Evolutionary conservation across 2,797 vertebrate genomes (phyloP).

Genomic region (Heterohyrax brucei): DNA sequence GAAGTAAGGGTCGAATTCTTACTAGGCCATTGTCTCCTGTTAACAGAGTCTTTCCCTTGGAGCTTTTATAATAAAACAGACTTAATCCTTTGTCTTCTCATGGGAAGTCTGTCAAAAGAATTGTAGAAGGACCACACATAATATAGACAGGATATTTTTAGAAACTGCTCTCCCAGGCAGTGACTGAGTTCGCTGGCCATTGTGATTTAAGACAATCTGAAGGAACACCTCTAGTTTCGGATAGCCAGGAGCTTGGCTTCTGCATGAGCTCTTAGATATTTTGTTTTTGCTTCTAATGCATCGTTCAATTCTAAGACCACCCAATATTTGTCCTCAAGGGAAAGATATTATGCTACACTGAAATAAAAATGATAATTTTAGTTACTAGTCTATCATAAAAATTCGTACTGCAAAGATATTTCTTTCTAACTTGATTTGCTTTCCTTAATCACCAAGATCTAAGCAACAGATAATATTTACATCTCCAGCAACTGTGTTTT

Average conservation of each 20-base stretch:
- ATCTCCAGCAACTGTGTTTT: constrained; percentile 67
- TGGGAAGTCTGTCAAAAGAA: constrained; percentile 34
- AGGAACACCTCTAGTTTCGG: neutral
- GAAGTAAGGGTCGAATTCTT: constrained; percentile 56
- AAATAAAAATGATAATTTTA: constrained; percentile 51
- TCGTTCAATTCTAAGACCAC: constrained; percentile 39
- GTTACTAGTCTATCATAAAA: constrained; percentile 6
- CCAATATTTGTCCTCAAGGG: neutral
- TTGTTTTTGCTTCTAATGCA: constrained; percentile 30
- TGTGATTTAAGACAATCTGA: neutral
- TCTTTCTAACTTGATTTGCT: constrained; percentile 70
- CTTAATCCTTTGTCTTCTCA: constrained; percentile 48
- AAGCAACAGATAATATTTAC: constrained; percentile 73
- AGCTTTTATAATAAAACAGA: constrained; percentile 29
- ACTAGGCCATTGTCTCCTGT: constrained; percentile 33
- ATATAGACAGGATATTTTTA: constrained; percentile 54
- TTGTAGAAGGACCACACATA: neutral
- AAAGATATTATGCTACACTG: neutral
- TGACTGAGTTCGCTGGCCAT: constrained; percentile 15
- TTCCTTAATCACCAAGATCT: constrained; percentile 44
- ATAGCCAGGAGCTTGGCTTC: neutral
- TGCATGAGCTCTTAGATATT: constrained; percentile 27
- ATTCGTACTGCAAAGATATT: constrained; percentile 20
- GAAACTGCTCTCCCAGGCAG: constrained; percentile 20
- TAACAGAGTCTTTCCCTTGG: neutral